phyloP scores from a whole-genome alignment of 2,888 invertebrate species.

The Dorcus parallelipipedus region DNA sequence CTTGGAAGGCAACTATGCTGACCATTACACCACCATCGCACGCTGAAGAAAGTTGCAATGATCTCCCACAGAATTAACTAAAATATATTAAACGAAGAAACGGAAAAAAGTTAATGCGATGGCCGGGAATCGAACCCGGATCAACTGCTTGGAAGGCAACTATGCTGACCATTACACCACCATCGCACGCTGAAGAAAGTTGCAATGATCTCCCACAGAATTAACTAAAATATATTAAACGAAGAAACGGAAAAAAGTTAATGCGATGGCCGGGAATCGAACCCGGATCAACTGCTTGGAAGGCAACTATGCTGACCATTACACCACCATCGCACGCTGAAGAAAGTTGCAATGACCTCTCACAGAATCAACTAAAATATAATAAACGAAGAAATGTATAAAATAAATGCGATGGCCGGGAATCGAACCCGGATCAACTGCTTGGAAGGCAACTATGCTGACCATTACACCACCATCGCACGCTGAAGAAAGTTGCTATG shows the following conservation, averaged over 20 bases:
- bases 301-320: conserved; percentile 52
- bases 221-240: too few species aligned
- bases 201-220: too few species aligned
- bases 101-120: conserved; percentile 27
- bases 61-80: too few species aligned
- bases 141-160: conserved; percentile 52
- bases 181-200: conserved; percentile 1
- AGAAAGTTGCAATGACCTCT: too few species aligned
- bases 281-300: conserved; percentile 53
- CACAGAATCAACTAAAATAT: too few species aligned
- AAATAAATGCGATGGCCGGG: conserved; percentile 47
- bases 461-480: too few species aligned
- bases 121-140: conserved; percentile 52
- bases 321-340: conserved; percentile 47
- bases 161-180: conserved; percentile 49
- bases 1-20: conserved; percentile 52
- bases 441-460: conserved; percentile 46
- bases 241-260: conserved; percentile 3
- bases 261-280: conserved; percentile 52
- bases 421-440: conserved; percentile 53
- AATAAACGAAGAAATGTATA: too few species aligned
- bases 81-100: too few species aligned
- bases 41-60: too few species aligned
- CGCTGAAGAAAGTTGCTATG: too few species aligned
- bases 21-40: conserved; percentile 43